These are phyloP conservation scores for Hyla sarda DNA, from an alignment of 2,113 vertebrate genomes.

Conservation along the genomic window DNA sequence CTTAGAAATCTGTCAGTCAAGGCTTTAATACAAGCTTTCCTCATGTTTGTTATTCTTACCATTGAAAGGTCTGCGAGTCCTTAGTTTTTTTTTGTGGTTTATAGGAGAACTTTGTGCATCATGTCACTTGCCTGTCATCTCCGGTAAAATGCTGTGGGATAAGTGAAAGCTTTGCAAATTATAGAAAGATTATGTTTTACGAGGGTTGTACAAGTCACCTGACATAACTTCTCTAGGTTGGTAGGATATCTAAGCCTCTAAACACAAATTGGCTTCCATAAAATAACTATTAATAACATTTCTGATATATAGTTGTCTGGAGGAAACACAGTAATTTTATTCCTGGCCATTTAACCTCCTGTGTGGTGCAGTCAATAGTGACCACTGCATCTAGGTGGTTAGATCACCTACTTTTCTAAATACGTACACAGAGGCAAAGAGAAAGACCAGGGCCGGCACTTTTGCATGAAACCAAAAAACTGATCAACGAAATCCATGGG, in stretches of 20 bases:
- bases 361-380: too few relatives aligned
- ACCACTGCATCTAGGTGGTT: too few relatives aligned
- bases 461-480: too few relatives aligned
- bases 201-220: constrained; percentile 2
- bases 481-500: too few relatives aligned
- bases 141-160: neutral
- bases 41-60: constrained; percentile 49
- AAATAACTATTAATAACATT: neutral
- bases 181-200: neutral
- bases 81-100: constrained; percentile 52
- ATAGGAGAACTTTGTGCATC: constrained; percentile 4
- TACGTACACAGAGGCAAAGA: too few relatives aligned
- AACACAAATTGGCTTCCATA: neutral
- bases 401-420: too few relatives aligned
- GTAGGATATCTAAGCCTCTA: neutral
- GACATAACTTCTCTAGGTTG: neutral
- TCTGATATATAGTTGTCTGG: too few relatives aligned
- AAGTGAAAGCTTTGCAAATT: neutral
- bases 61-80: constrained; percentile 4
- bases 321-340: too few relatives aligned
- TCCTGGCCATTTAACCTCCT: too few relatives aligned
- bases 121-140: constrained; percentile 21
- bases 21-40: constrained; percentile 39
- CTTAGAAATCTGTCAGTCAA: constrained; percentile 48
- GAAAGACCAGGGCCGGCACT: too few relatives aligned